Base-by-base conservation (phyloP, 2,888 invertebrate genomes). In the Embidobia sp. region DNA sequence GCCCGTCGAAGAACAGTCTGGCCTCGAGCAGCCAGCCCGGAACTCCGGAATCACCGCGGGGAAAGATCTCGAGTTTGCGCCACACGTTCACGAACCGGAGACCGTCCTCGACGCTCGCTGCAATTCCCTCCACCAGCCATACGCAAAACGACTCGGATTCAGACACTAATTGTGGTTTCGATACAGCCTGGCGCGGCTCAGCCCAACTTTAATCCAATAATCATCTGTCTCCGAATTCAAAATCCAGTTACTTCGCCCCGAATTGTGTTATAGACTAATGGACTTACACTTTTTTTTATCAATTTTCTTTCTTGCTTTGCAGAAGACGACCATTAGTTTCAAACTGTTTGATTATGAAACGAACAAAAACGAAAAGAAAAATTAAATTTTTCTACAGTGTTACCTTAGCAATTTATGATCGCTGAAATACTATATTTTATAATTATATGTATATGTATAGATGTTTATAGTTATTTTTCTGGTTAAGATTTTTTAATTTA, bases 121-220 rank as follows among this genome's bases (percentile, higher is more conserved):
- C 90, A 88, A 69, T 91, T 90, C 1, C 90, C 88, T 82, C 90
- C 80, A 70, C 84, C 19, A 79, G 78, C 57, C 73, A 73, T 22
- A 63, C 75, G 13, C 91, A 90, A 78, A 91, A 92, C 10, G 96
- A 96, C 85, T 96, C 96, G 0, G 97, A 97, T 88, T 97, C 96
- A 0, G 97, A 97, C 87, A 93, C 95, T 0, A 96, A 96, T 0
- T 96, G 95, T 81, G 97, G 97, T 0, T 97, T 97, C 87, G 96
- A 94, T 83, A 93, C 93, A 0, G 92, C 93, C 64, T 95, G 95
- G 95, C 92, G 88, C 22, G 89, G 87, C 22, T 87, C 88, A 1
- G 87, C 86, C 1, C 86, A 88, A 57, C 79, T 88, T 33, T 88
- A 67, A 83, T 67, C 19, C 18, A 18, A 66, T 15, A 53, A 44